Percentiles rank a stretch among this genome's conserved stretches.
Conservation (phyloP, 2,113 vertebrate genomes). For the Pandion haliaetus region DNA sequence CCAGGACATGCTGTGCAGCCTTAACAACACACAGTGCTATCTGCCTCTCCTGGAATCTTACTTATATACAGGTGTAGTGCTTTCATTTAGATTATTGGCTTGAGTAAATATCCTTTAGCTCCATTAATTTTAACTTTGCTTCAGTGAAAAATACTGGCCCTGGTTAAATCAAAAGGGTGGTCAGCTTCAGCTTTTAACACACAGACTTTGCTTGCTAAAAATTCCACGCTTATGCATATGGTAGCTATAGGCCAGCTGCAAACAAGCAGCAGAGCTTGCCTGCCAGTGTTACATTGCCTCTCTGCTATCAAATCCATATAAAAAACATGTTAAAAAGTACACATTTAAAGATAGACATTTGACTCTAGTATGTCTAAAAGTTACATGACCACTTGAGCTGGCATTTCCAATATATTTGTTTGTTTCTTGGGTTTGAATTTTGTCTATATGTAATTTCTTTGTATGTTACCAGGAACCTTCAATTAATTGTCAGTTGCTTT, state of each 20-base stretch:
- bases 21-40: not conserved
- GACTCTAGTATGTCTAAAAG: not conserved
- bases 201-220: not conserved
- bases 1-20: not conserved
- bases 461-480: not conserved
- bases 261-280: not conserved
- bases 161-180: not conserved
- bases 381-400: rapidly evolving
- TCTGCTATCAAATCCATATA: not conserved
- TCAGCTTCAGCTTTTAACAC: not conserved
- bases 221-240: not conserved
- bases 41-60: not conserved
- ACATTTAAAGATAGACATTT: not conserved
- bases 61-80: not conserved
- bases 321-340: not conserved
- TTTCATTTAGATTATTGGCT: not conserved
- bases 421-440: not conserved
- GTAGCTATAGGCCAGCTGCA: not conserved
- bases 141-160: not conserved
- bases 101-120: not conserved
- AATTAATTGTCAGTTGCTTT: not conserved
- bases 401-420: not conserved
- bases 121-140: not conserved
- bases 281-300: not conserved
- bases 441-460: not conserved